These are phyloP conservation scores for Micrasema minimum DNA, from an alignment of 1,140 invertebrate genomes.

Conservation along the genomic window DNA sequence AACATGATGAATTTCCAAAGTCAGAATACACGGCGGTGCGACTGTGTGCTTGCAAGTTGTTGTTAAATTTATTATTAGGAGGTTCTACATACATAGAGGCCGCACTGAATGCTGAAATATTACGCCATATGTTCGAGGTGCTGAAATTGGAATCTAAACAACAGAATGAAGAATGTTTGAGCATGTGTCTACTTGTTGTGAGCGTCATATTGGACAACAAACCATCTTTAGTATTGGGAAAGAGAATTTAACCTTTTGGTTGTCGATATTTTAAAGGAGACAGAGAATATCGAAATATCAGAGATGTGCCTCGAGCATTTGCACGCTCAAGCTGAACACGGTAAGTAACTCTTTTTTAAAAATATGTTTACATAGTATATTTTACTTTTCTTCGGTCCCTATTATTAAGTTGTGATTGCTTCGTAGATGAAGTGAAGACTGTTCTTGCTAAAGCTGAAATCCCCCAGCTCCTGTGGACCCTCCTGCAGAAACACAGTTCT, in stretches of 20 bases:
- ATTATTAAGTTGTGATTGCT: not conserved
- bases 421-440: slow-evolving; percentile 80
- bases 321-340: slow-evolving; percentile 79
- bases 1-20: slow-evolving; percentile 34
- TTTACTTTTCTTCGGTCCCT: not conserved
- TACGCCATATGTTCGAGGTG: slow-evolving; percentile 69
- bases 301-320: slow-evolving; percentile 81
- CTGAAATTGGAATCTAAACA: slow-evolving; percentile 59
- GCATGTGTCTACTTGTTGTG: slow-evolving; percentile 76
- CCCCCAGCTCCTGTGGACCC: slow-evolving; percentile 78
- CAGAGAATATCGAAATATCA: slow-evolving; percentile 74
- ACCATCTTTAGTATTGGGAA: slow-evolving; percentile 67
- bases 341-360: slow-evolving; percentile 63
- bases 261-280: slow-evolving; percentile 71
- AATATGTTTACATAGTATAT: not conserved
- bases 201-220: slow-evolving; percentile 80
- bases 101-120: slow-evolving; percentile 74
- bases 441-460: slow-evolving; percentile 78
- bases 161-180: slow-evolving; percentile 62
- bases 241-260: slow-evolving; percentile 69
- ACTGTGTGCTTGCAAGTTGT: slow-evolving; percentile 67
- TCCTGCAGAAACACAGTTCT: slow-evolving; percentile 78
- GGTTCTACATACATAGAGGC: slow-evolving; percentile 75
- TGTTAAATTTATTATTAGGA: slow-evolving; percentile 83
- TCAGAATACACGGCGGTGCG: slow-evolving; percentile 52